Evolutionary conservation across 2,797 vertebrate species (phyloP).

Genomic region (Neopelma chrysocephalum): DNA sequence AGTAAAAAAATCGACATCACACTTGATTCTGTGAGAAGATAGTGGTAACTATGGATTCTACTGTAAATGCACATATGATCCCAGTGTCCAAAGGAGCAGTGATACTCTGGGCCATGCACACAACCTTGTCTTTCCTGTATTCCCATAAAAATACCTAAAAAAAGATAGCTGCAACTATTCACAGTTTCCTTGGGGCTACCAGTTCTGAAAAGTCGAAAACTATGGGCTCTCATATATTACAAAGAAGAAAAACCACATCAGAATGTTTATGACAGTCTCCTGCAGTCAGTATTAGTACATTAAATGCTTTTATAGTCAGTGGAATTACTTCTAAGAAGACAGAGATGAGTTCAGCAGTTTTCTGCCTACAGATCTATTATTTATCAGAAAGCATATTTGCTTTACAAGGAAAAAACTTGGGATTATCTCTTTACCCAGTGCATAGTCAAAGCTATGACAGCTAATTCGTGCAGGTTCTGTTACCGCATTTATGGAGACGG

Average conservation of each 20-base stretch:
- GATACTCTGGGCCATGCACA: not conserved
- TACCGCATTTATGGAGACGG: not conserved
- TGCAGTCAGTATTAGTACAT: not conserved
- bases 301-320: not conserved
- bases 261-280: not conserved
- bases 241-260: not conserved
- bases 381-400: not conserved
- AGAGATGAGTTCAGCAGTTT: not conserved
- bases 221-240: not conserved
- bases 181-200: not conserved
- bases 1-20: not conserved
- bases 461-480: not conserved
- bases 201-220: not conserved
- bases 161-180: not conserved
- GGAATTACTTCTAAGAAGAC: not conserved
- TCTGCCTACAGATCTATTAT: not conserved
- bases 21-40: not conserved
- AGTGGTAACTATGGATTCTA: not conserved
- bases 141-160: not conserved
- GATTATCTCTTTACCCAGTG: not conserved
- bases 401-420: not conserved
- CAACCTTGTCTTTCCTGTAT: not conserved
- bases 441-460: accelerated
- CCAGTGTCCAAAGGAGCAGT: not conserved
- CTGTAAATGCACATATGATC: not conserved